A percentile compares a stretch with the other conserved stretches of the same genome.
phyloP scores from a whole-genome alignment of 2,113 vertebrate species.

The Zosterops lateralis region DNA sequence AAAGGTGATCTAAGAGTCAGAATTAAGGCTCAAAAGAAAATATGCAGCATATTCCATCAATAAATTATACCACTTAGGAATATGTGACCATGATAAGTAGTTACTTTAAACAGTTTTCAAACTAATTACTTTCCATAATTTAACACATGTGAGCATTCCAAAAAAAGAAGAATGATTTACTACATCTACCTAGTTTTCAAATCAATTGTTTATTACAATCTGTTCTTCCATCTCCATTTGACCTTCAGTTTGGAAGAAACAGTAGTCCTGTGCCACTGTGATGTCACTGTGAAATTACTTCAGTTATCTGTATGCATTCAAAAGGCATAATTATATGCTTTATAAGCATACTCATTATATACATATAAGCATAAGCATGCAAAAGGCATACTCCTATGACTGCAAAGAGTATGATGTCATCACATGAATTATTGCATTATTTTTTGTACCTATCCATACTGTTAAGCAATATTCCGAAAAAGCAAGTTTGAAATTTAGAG shows the following conservation, averaged over 20 bases:
- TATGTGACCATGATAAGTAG: neutral
- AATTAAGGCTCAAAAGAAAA: constrained; percentile 19
- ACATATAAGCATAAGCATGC: neutral
- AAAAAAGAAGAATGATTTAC: neutral
- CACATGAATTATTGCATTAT: neutral
- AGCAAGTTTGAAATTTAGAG: neutral
- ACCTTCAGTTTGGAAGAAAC: neutral
- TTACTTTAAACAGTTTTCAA: neutral
- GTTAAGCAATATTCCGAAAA: neutral
- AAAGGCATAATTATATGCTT: neutral
- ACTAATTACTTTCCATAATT: neutral
- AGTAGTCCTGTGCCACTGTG: neutral
- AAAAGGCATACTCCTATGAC: neutral
- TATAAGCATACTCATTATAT: neutral
- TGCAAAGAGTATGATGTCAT: neutral
- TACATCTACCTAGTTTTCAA: neutral
- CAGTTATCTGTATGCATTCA: neutral
- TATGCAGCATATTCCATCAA: neutral
- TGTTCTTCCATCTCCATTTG: neutral
- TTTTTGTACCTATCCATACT: neutral
- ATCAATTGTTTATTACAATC: neutral
- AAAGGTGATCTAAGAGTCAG: neutral
- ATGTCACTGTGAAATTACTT: neutral
- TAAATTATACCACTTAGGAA: neutral
- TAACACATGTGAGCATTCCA: neutral